These are phyloP conservation scores for Metacarcinus magister DNA, from an alignment of 2,888 invertebrate species.

Conservation along the genomic window DNA sequence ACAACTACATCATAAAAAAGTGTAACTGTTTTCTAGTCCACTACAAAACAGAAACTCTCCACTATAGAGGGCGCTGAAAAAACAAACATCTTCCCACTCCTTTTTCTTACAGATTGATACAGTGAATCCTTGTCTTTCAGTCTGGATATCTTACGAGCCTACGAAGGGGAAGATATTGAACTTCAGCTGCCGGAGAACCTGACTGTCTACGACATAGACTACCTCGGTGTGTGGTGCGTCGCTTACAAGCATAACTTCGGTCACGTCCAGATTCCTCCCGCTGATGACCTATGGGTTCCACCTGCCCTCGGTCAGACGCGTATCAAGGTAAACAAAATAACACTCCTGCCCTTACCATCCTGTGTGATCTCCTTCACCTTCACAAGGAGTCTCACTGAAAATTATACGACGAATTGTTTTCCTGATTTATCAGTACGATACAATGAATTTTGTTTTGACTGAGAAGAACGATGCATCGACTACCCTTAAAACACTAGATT, in stretches of 20 bases:
- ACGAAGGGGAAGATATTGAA: constrained; percentile 96
- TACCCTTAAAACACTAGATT: no score
- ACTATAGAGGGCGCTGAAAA: no score
- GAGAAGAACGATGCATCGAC: no score
- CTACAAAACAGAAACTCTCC: no score
- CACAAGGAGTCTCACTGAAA: neutral
- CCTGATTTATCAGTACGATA: neutral
- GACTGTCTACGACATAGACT: constrained; percentile 95
- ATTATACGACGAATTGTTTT: neutral
- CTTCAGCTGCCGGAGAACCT: constrained; percentile 93
- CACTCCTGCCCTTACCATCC: no score
- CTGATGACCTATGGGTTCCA: constrained; percentile 91
- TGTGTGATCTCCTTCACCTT: neutral
- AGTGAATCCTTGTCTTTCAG: constrained; percentile 84
- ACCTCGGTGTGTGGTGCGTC: constrained; percentile 97
- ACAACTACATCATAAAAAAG: no score
- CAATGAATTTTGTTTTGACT: neutral
- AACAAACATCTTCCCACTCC: no score
- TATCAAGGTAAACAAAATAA: constrained; percentile 89
- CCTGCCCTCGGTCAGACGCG: constrained; percentile 95
- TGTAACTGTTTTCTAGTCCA: no score
- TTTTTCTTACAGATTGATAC: neutral
- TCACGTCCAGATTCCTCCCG: constrained; percentile 93
- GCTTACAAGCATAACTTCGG: constrained; percentile 95
- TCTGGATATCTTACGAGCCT: constrained; percentile 91